Conservation (phyloP, 2,797 vertebrate species). For the Octomys mimax region DNA sequence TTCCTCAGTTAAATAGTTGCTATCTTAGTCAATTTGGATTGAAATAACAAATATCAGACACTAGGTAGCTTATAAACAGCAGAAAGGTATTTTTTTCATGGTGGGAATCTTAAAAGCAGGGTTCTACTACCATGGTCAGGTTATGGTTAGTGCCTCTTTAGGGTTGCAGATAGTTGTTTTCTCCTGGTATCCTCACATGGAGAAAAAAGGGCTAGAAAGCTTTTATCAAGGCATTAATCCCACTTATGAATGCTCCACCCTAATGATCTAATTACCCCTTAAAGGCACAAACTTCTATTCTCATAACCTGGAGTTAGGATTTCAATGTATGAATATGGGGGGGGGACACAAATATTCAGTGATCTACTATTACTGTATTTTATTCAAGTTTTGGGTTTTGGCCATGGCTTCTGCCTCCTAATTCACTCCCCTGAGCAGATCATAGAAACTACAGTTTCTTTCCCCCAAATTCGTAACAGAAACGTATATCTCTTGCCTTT, state of each 20-base stretch:
- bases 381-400: not conserved
- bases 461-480: too few species aligned
- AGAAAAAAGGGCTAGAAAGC: not conserved
- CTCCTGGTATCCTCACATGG: not conserved
- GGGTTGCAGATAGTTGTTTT: not conserved
- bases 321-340: not conserved
- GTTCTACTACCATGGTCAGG: not conserved
- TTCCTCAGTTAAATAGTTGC: constrained; percentile 1
- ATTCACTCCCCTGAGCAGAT: not conserved
- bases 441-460: not conserved
- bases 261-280: not conserved
- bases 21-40: not conserved
- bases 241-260: not conserved
- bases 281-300: not conserved
- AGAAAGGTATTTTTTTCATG: not conserved
- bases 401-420: not conserved
- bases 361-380: not conserved
- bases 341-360: not conserved
- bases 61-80: not conserved
- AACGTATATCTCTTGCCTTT: not conserved
- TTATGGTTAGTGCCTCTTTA: not conserved
- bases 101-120: not conserved
- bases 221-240: not conserved
- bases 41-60: not conserved
- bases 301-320: not conserved